A percentile compares a stretch with the other conserved stretches of the same genome.
phyloP scores from a whole-genome alignment of 53 echinoderm and acorn worm species.

The Arbacia lixula region DNA sequence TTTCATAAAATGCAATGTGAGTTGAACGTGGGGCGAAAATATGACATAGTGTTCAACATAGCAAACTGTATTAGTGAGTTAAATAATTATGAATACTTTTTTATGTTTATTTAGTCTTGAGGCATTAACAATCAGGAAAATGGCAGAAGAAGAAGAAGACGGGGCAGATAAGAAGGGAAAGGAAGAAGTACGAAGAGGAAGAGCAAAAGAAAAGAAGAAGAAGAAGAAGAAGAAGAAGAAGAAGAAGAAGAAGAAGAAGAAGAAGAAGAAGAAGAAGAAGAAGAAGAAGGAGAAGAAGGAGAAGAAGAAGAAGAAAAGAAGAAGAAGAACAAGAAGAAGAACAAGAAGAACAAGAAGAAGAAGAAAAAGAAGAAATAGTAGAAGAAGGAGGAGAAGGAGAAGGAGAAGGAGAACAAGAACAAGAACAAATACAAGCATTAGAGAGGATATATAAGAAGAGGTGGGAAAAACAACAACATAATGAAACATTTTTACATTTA shows the following conservation, averaged over 20 bases:
- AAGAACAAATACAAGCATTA: too few relatives aligned
- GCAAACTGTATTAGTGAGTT: too few relatives aligned
- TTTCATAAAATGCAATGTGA: too few relatives aligned
- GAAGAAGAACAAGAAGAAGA: neutral
- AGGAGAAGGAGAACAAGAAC: neutral
- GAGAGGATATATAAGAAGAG: too few relatives aligned
- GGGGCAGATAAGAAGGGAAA: too few relatives aligned
- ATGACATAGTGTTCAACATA: too few relatives aligned
- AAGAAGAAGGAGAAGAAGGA: neutral
- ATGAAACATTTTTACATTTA: neutral
- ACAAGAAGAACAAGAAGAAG: neutral
- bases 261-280: neutral
- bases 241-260: neutral
- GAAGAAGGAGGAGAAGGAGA: neutral
- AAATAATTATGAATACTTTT: too few relatives aligned
- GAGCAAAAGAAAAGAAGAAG: neutral
- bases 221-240: neutral
- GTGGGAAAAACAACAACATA: neutral
- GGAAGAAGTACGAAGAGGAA: too few relatives aligned
- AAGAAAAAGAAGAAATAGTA: neutral
- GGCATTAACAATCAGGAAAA: too few relatives aligned
- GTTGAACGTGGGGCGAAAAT: too few relatives aligned
- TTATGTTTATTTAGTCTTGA: too few relatives aligned
- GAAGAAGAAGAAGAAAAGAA: neutral
- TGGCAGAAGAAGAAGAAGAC: too few relatives aligned